Evolutionary conservation across 2,113 vertebrate species (phyloP), one percentile per base, ranked within the genome.

Genomic region (Halcyon senegalensis): DNA sequence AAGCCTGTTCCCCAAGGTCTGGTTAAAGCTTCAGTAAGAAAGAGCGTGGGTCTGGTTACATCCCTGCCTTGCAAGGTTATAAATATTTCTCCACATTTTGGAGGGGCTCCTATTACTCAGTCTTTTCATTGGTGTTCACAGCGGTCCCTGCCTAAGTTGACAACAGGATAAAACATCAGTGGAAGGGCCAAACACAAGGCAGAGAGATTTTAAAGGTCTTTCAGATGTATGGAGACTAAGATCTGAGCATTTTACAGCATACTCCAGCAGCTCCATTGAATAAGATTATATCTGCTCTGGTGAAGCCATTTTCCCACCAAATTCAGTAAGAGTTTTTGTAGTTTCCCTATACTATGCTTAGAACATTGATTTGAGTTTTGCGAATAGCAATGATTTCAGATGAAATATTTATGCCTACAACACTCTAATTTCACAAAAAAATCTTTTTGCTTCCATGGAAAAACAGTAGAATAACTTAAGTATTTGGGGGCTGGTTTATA

Each of bases 41-140:
- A 59, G 10, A 56, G 2, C 0, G 0, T 28, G 17, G 6, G 5
- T 76, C 48, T 76, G 67, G 7, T 79, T 37, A n/a, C 3, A 39
- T 30, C 25, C 10, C 56, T 63, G 27, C 2, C 17, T 80, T 83
- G 16, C 25, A 81, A 89, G 28, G 21, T 33, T 43, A 16, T 35
- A 58, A 58, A 37, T 63, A 62, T 66, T 87, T 69, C 35, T 68
- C 27, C 24, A 74, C 10, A 35, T 62, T 76, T 62, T 8, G 21
- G 5, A 20, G 6, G 4, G 58, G 6, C 2, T 81, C 24, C 39
- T 84, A 37, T 4, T 53, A 35, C 10, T 37, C 19, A 11, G 7
- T 73, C 48, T 76, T 89, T 76, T 62, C 44, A 78, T 31, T 43
- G 24, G 9, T 35, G 12, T n/a, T 93, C 25, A 59, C 11, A 25